Conservation (phyloP, 30 jellyfish, hydroid and myxozoan species). For the Chrysaora quinquecirrha region DNA sequence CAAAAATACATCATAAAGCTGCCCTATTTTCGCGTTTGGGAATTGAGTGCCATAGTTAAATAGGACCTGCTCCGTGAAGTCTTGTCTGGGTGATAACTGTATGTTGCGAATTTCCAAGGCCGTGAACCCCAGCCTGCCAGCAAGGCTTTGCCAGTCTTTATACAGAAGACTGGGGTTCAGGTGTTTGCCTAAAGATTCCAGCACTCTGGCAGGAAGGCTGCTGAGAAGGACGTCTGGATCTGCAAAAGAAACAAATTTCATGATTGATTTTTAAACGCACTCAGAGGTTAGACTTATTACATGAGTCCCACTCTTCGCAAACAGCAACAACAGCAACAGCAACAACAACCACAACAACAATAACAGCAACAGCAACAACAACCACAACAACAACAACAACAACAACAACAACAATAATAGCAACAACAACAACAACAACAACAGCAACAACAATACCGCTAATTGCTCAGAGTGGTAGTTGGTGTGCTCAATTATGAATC, state of each 20-base stretch:
- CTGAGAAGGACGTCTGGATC: conserved; percentile 35
- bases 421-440: no score
- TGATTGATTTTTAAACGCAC: no score
- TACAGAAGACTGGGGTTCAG: conserved; percentile 47
- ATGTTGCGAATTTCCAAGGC: conserved; percentile 35
- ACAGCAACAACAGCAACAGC: no score
- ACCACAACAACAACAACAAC: no score
- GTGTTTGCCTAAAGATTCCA: conserved; percentile 33
- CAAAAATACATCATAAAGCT: background rate
- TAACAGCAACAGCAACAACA: no score
- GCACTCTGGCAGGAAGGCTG: conserved; percentile 29
- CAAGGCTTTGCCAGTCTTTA: conserved; percentile 59
- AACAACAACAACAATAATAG: no score
- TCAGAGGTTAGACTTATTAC: no score
- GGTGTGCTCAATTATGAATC: no score
- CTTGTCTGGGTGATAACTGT: background rate
- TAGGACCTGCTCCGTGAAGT: conserved; percentile 40
- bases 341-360: no score
- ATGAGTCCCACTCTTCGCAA: no score
- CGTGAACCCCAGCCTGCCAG: conserved; percentile 37
- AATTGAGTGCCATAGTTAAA: conserved; percentile 9
- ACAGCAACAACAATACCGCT: no score
- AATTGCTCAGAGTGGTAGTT: no score
- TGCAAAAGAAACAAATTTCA: conserved; percentile 1
- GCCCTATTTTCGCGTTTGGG: conserved; percentile 37